Conservation (phyloP, 2,113 vertebrate species). For the Siphamia tubifer region DNA sequence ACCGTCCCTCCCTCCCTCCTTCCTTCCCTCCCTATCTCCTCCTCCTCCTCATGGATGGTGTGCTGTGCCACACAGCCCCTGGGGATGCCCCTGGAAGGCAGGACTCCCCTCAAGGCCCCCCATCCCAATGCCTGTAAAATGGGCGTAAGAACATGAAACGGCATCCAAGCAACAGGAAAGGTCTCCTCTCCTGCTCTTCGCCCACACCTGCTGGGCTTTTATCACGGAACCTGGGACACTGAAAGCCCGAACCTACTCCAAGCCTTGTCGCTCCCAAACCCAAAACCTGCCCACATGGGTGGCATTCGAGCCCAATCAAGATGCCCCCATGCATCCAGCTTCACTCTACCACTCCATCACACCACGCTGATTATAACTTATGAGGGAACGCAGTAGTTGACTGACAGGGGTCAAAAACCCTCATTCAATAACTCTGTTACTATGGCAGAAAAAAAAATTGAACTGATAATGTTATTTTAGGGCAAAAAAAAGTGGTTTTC, state of each 20-base stretch:
- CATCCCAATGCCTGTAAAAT: constrained; percentile 72
- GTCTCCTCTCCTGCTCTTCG: constrained; percentile 35
- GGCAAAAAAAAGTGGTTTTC: constrained; percentile 68
- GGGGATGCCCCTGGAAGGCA: constrained; percentile 66
- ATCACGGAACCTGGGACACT: constrained; percentile 40
- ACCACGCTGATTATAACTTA: constrained; percentile 37
- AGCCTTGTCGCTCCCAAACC: constrained; percentile 10
- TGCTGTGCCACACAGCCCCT: constrained; percentile 65
- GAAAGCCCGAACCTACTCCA: constrained; percentile 26
- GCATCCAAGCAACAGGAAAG: constrained; percentile 59
- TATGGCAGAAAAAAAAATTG: constrained; percentile 52
- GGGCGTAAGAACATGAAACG: constrained; percentile 67
- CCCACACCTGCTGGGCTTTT: constrained; percentile 38
- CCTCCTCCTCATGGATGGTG: constrained; percentile 48
- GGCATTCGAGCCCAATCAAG: constrained; percentile 16
- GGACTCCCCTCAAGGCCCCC: constrained; percentile 66
- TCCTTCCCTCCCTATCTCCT: constrained; percentile 21
- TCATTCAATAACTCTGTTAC: constrained; percentile 59
- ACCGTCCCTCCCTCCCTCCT: constrained; percentile 60
- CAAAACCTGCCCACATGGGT: constrained; percentile 13
- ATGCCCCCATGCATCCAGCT: constrained; percentile 17
- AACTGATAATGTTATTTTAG: constrained; percentile 67
- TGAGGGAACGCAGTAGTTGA: constrained; percentile 44
- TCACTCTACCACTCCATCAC: constrained; percentile 11
- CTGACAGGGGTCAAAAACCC: constrained; percentile 19